These are phyloP conservation scores for Polypedilum pembai DNA, from an alignment of 1,140 invertebrate genomes.

Conservation along the genomic window DNA sequence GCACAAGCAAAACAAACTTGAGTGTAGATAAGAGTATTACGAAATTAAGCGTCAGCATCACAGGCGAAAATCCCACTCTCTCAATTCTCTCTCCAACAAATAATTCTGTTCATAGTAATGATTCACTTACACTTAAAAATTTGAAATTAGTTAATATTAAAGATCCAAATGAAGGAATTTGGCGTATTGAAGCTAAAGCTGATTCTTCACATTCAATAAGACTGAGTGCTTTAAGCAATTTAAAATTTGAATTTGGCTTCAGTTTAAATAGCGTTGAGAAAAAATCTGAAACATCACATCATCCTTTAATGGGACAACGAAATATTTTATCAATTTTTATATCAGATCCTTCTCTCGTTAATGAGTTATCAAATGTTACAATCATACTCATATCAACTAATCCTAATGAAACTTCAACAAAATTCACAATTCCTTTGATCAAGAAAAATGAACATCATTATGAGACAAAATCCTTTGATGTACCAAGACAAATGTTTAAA, in stretches of 20 bases:
- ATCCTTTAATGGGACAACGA: background rate
- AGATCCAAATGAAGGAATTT: slow-evolving; percentile 3
- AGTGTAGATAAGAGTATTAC: background rate
- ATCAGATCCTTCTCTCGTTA: background rate
- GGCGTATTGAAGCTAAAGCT: background rate
- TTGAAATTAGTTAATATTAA: background rate
- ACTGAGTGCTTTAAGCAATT: background rate
- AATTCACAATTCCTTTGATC: background rate
- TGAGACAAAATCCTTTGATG: background rate
- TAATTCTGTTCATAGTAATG: background rate
- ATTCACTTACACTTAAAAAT: background rate
- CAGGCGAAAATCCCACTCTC: background rate
- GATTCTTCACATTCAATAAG: background rate
- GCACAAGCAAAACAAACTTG: background rate
- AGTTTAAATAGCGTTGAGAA: background rate
- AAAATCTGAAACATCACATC: background rate
- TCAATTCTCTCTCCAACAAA: background rate
- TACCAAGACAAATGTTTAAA: background rate
- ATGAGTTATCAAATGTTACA: background rate
- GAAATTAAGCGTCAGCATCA: background rate
- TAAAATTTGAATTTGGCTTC: slow-evolving; percentile 14
- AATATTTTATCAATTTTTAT: background rate
- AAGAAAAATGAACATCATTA: background rate
- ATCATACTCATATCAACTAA: background rate
- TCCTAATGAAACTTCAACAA: background rate